Conservation (phyloP, 64 coral and sea anemone genomes). For the Trachythela sp. region DNA sequence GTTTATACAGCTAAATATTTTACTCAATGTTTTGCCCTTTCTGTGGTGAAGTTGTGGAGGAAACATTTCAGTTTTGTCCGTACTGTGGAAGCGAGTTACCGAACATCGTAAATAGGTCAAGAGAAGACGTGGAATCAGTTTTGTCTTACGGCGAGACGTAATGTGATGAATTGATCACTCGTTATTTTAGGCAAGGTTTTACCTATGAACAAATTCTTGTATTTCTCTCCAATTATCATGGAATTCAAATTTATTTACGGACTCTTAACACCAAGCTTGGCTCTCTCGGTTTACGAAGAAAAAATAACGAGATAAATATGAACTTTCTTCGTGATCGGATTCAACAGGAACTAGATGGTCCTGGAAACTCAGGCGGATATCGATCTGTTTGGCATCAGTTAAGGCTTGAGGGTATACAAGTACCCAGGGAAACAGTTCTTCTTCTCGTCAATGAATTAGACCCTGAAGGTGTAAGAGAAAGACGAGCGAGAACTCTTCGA, state of each 20-base stretch:
- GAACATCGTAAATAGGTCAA: neutral
- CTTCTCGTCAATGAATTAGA: slow-evolving; percentile 23
- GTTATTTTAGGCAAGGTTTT: slow-evolving; percentile 42
- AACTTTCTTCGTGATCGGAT: slow-evolving; percentile 16
- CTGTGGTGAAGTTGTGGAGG: neutral
- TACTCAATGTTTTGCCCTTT: neutral
- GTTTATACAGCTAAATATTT: too few species aligned
- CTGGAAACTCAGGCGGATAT: slow-evolving; percentile 11
- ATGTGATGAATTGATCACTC: neutral
- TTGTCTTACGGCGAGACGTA: neutral
- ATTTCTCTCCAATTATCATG: slow-evolving; percentile 33
- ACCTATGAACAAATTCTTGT: slow-evolving; percentile 27
- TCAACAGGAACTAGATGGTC: slow-evolving; percentile 16
- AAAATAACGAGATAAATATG: neutral
- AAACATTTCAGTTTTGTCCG: neutral
- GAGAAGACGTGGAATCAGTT: neutral
- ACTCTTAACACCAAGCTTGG: slow-evolving; percentile 20
- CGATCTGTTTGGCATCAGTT: slow-evolving; percentile 24
- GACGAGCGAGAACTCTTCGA: slow-evolving; percentile 6
- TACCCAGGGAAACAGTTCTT: slow-evolving; percentile 8
- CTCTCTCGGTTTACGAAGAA: slow-evolving; percentile 25
- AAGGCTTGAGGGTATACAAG: slow-evolving; percentile 11
- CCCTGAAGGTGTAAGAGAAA: slow-evolving; percentile 15
- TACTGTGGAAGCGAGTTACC: neutral
- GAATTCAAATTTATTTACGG: slow-evolving; percentile 23